Conservation (phyloP, 2,888 invertebrate species). For the Azorinus chamasolen region DNA sequence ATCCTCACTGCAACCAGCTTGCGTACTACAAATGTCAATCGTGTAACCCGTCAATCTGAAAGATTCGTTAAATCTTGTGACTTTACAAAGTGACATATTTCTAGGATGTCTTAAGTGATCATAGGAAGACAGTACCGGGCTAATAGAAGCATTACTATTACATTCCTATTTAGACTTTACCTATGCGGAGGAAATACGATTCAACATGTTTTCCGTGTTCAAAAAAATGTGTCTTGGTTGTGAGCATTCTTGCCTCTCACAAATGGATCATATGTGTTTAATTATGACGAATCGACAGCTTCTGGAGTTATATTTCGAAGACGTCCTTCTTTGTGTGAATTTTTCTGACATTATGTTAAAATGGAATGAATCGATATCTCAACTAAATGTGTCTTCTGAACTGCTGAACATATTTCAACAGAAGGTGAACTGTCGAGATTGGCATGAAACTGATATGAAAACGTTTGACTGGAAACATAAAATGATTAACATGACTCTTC, state of each 20-base stretch:
- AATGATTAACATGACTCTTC: constrained; percentile 37
- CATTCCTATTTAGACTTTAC: constrained; percentile 50
- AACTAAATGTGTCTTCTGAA: constrained; percentile 9
- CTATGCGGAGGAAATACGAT: constrained; percentile 38
- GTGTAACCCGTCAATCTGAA: constrained; percentile 13
- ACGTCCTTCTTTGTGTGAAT: constrained; percentile 34
- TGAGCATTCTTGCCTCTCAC: constrained; percentile 27
- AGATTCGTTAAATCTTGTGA: constrained; percentile 12
- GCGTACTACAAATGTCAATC: constrained; percentile 24
- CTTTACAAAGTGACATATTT: no score
- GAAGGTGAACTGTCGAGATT: constrained; percentile 37
- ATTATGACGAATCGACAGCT: constrained; percentile 21
- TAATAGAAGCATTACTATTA: constrained; percentile 27
- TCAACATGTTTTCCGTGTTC: constrained; percentile 31
- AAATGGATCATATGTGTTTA: constrained; percentile 38
- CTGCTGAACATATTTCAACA: constrained; percentile 31
- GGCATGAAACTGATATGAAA: constrained; percentile 45
- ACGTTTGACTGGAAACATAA: constrained; percentile 28
- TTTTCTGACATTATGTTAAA: constrained; percentile 23
- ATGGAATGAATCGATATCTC: constrained; percentile 26
- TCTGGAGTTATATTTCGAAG: constrained; percentile 42
- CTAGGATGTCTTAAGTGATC: no score
- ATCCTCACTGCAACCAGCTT: constrained; percentile 32
- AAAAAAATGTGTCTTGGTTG: constrained; percentile 41
- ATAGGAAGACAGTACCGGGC: no score